Evolutionary conservation across 30 jellyfish, hydroid and myxozoan genomes (phyloP), one percentile per base, ranked within the genome.

Genomic region (Nemopilema nomurai): DNA sequence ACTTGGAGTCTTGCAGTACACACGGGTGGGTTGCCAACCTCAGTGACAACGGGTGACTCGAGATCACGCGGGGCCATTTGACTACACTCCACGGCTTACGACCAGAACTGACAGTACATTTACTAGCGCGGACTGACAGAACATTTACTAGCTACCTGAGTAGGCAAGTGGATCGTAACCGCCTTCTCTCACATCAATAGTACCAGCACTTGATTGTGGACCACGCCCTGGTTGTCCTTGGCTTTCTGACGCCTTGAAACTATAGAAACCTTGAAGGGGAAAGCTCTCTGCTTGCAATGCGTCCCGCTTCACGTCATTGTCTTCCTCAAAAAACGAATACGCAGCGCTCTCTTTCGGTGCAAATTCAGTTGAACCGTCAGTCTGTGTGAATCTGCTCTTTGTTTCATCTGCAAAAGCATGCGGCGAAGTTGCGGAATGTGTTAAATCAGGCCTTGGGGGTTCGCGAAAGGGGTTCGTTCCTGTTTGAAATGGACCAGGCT

Each of bases 381-480:
- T 85, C 30, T 74, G 91, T 27, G 91, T 83, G 64, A 51, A 71
- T 13, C 91, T 27, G 49, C 57, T 57, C 31, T 22, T 26, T 0
- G 86, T 83, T 19, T 83, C 91, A 57, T 83, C 91, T 62, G 41
- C 25, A 41, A 57, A 71, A 28, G 25, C 75, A 51, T 28, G 91
- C 29, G 91, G 91, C 17, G 86, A 71, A 13, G 91, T 70, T 1
- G 91, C 86, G 1, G 91, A 64, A 49, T 83, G 80, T 3, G 80
- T 62, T 25, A 70, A 62, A n/a, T 65, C 86, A 8, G 91, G 80
- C 21, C 72, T 83, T 49, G 51, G 41, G 53, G 28, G 57, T 3
- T 41, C 57, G 9, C 13, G 57, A 41, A 41, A 41, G 13, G 9
- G 9, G 6, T 41, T 41, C 6, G 13, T 41, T 3, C 13, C 57